Evolutionary conservation across 1,140 invertebrate species (phyloP).

Genomic region (Homalodisca vitripennis): DNA sequence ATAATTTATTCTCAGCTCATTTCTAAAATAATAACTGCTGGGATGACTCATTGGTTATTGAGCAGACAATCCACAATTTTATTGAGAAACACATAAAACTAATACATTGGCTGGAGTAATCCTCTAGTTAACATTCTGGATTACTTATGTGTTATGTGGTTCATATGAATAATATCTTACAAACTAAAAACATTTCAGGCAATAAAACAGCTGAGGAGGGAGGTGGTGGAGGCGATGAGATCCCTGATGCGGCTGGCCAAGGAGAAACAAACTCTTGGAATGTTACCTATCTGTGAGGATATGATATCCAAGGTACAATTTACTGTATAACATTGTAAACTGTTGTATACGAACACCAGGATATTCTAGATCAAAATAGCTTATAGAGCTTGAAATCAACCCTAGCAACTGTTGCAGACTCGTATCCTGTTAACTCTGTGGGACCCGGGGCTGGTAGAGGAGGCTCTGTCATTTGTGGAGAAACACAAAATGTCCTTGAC

Average conservation of each 20-base stretch:
- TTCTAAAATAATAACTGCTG: too few relatives aligned
- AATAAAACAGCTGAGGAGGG: slow-evolving; percentile 71
- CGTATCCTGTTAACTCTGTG: slow-evolving; percentile 75
- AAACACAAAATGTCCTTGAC: slow-evolving; percentile 54
- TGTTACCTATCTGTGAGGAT: slow-evolving; percentile 75
- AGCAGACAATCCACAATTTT: too few relatives aligned
- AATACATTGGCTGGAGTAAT: too few relatives aligned
- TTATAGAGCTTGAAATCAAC: too few relatives aligned
- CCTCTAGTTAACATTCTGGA: too few relatives aligned
- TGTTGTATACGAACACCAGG: too few relatives aligned
- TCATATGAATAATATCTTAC: not conserved
- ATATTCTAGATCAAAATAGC: too few relatives aligned
- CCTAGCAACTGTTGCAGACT: slow-evolving; percentile 54
- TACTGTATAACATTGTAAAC: too few relatives aligned
- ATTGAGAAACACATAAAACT: too few relatives aligned
- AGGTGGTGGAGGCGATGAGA: slow-evolving; percentile 77
- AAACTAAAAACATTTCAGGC: slow-evolving; percentile 52
- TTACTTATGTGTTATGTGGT: slow-evolving; percentile 6
- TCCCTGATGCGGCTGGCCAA: slow-evolving; percentile 68
- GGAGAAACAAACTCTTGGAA: slow-evolving; percentile 66
- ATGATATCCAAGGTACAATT: slow-evolving; percentile 75
- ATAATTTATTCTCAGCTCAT: too few relatives aligned
- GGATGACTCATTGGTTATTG: too few relatives aligned
- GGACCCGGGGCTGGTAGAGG: slow-evolving; percentile 81
- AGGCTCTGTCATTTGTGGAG: slow-evolving; percentile 78